Percentiles rank a stretch among this genome's conserved stretches.
These are phyloP conservation scores for Theocolax elegans DNA, from an alignment of 1,140 invertebrate species.

Conservation along the genomic window DNA sequence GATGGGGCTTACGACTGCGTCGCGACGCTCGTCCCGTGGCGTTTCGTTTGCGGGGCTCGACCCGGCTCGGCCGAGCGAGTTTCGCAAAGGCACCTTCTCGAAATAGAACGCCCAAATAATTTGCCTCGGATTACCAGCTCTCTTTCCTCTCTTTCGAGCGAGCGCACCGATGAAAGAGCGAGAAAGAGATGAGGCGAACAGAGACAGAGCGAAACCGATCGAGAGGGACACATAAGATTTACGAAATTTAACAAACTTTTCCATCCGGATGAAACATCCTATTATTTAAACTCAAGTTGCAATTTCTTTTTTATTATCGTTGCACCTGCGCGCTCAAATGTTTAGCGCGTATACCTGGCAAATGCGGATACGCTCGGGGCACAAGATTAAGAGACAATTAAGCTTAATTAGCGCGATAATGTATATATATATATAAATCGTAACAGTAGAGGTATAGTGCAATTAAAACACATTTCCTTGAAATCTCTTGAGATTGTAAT, in stretches of 20 bases:
- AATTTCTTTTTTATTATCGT: too few species aligned
- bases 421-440: too few species aligned
- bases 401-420: too few species aligned
- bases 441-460: too few species aligned
- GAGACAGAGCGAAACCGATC: neutral
- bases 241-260: neutral
- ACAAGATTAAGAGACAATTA: too few species aligned
- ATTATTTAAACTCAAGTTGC: too few species aligned
- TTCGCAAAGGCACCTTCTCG: conserved; percentile 69
- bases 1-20: conserved; percentile 20
- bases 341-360: too few species aligned
- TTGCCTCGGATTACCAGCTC: conserved; percentile 66
- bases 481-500: too few species aligned
- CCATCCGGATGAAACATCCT: too few species aligned
- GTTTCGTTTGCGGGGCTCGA: conserved; percentile 52
- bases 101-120: conserved; percentile 70
- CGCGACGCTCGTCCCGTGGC: conserved; percentile 33
- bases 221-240: neutral
- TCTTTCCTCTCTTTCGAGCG: conserved; percentile 31
- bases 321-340: too few species aligned
- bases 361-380: too few species aligned
- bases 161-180: neutral
- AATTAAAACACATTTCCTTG: too few species aligned
- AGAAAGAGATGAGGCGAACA: neutral
- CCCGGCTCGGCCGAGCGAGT: conserved; percentile 57